Base-by-base conservation (phyloP, 2,113 vertebrate species). In the Benitochromis conjunctus region DNA sequence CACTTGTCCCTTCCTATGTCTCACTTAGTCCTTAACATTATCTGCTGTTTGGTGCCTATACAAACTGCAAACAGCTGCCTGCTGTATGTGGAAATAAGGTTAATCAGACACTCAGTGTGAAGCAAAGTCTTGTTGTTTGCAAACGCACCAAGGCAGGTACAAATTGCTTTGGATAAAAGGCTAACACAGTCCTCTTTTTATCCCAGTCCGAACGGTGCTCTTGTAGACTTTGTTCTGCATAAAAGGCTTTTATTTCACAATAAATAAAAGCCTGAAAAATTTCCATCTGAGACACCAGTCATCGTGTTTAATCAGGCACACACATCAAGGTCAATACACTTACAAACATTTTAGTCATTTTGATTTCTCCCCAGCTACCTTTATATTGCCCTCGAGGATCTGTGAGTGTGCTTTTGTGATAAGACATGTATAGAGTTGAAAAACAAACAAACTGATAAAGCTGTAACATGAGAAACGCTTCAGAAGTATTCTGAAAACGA, bases 341-440 rank as follows among this genome's bases (percentile, higher is more conserved):
- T 86, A 80, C 38, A 57, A 88, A 87, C 78, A 85, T 88, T 81
- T 86, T 57, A 81, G 76, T 8, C 76, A 74, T 82, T 88, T 87
- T 80, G 34, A 51, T 69, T 90, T 79, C 62, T 85, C 82, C 79
- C 21, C 60, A 31, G 76, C 36, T 69, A 80, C 76, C 81, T 87
- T 91, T 29, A 69, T 48, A 85, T 80, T 80, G 74, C 57, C 84
- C 86, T 87, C 16, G 21, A 91, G 86, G 82, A 86, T 83, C 79
- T 84, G 36, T 86, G 66, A 90, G 86, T 86, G 78, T 76, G 60
- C 54, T 56, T 46, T 57, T 86, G 79, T 11, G 38, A 90, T 80
- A 89, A 90, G 60, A 81, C n/a, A 77, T 74, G 26, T 24, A 9
- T 46, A 60, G 41, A 31, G 58, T 46, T 38, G 26, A 82, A 36